Conservation (phyloP, 1,140 invertebrate species). For the Halesus radiatus region DNA sequence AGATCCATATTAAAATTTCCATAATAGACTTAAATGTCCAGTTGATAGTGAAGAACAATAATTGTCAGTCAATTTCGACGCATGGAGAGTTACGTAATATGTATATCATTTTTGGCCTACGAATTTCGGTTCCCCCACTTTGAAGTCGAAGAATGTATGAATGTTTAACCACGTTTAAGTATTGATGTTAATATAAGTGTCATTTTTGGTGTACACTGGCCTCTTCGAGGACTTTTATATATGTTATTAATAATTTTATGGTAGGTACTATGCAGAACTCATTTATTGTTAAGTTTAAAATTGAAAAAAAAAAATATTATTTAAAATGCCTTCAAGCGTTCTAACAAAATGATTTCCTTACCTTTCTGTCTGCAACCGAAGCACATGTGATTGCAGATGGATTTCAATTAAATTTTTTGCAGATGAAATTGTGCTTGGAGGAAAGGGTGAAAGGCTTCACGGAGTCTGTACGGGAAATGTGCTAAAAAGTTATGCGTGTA, state of each 20-base stretch:
- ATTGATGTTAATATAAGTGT: not conserved
- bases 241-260: constrained; percentile 4
- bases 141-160: not conserved
- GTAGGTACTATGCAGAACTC: not conserved
- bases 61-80: not conserved
- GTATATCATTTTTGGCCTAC: not conserved
- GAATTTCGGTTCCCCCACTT: not conserved
- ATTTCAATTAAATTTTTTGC: not conserved
- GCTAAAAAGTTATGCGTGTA: constrained; percentile 9
- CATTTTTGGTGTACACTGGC: not conserved
- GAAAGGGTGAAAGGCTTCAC: not conserved
- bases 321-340: not conserved
- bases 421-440: not conserved
- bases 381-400: not conserved
- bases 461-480: not conserved
- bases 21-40: too few relatives aligned
- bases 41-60: not conserved
- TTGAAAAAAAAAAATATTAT: constrained; percentile 7
- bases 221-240: not conserved
- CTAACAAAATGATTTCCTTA: not conserved
- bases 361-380: not conserved
- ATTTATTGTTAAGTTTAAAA: constrained; percentile 9
- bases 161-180: not conserved
- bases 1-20: too few relatives aligned
- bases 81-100: too few relatives aligned